Base-by-base conservation (phyloP, 2,113 vertebrate genomes). In the Oenanthe melanoleuca region DNA sequence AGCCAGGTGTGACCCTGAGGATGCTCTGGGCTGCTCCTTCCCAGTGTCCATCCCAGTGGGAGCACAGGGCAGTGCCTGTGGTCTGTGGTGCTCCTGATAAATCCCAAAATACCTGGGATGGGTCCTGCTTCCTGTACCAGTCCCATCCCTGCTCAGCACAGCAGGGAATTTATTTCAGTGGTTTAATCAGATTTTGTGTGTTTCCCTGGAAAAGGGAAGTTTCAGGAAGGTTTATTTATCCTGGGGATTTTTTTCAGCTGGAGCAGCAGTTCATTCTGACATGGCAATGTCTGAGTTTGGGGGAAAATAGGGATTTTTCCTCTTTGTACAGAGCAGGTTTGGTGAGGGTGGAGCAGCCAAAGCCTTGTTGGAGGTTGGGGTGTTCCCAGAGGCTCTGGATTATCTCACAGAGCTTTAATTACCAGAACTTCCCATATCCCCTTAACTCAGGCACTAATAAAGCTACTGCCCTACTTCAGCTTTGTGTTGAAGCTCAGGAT, bases 271-370 rank as follows among this genome's bases (percentile, higher is more conserved):
- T 72, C 6, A 4, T 26, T 22, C 59, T 1, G 1, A 15, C 4
- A 0, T 7, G 50, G 26, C 66, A 72, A 17, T 57, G 34, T 34
- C 42, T 0, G 9, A 80, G 3, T 72, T 50, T 50, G 14, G 37
- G 67, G 44, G 8, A 3, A 50, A 57, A 17, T 38, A 28, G 2
- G 67, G 24, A 28, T 73, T 65, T 5, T 50, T 26, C 8, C 22
- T 4, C 9, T 65, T 56, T 34, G 34, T 22, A 3, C 31, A 28
- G 59, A 13, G 66, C 25, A 44, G 8, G 19, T 50, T 72, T 16
- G 47, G 52, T 0, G 3, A 65, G 59, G 22, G 22, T 37, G 59
- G 44, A 44, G 42, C 75, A 50, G 31, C 59, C 67, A 37, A 26
- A 80, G 42, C 50, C 59, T 37, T 5, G 4, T 1, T 64, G 59